Conservation (phyloP, 2,888 invertebrate genomes). For the Tetrapedia diversipes region DNA sequence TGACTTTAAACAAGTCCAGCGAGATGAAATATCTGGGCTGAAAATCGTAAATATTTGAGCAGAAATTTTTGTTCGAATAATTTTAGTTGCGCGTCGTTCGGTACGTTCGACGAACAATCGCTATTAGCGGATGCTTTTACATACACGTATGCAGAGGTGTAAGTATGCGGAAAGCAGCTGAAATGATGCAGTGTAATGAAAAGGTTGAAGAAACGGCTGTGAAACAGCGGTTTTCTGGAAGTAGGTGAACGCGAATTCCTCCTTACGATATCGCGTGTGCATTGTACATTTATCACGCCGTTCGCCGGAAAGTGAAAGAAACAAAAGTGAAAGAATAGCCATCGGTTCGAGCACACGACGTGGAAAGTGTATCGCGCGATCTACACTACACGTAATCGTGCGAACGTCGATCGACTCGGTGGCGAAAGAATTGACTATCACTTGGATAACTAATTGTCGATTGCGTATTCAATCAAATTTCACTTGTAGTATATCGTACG, state of each 20-base stretch:
- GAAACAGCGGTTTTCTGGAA: conserved; percentile 10
- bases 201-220: not conserved
- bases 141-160: too few relatives aligned
- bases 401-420: conserved; percentile 9
- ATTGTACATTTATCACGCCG: conserved; percentile 36
- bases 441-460: not conserved
- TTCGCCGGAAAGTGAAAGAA: conserved; percentile 52
- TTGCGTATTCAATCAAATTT: not conserved
- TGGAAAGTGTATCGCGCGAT: conserved; percentile 47
- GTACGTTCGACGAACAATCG: too few relatives aligned
- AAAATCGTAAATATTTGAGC: too few relatives aligned
- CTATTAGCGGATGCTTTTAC: too few relatives aligned
- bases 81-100: too few relatives aligned
- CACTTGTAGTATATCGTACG: too few relatives aligned
- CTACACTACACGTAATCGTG: conserved; percentile 24
- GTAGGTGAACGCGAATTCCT: conserved; percentile 39
- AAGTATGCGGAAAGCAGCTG: too few relatives aligned
- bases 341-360: conserved; percentile 17
- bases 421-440: not conserved
- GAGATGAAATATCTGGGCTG: too few relatives aligned
- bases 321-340: conserved; percentile 53
- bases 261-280: conserved; percentile 45
- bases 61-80: too few relatives aligned
- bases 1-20: too few relatives aligned
- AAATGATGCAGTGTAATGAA: not conserved